Conservation (phyloP, 2,113 vertebrate species). For the Notothenia rossii region DNA sequence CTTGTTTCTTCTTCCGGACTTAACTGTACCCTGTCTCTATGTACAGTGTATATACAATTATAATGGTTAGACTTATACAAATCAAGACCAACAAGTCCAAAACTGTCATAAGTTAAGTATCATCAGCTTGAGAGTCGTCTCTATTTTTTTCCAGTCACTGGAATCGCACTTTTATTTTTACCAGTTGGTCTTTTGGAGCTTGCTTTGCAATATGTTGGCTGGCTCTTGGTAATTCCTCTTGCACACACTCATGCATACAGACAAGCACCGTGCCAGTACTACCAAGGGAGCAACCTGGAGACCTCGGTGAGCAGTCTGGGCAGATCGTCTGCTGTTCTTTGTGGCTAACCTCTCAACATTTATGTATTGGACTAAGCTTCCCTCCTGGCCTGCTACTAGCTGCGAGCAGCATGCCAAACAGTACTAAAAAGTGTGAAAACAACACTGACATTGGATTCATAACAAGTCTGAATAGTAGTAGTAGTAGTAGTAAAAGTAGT, state of each 20-base stretch:
- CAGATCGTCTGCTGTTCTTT: constrained; percentile 42
- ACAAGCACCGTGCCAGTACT: constrained; percentile 51
- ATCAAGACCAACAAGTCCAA: background rate
- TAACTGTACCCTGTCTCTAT: too few species aligned
- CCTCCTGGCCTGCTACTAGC: constrained; percentile 38
- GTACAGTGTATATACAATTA: background rate
- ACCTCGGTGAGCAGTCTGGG: constrained; percentile 54
- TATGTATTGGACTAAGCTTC: constrained; percentile 51
- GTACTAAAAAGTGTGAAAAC: constrained; percentile 54
- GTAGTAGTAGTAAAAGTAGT: background rate
- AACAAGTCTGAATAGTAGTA: constrained; percentile 8
- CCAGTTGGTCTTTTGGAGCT: constrained; percentile 52
- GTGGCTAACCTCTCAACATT: constrained; percentile 52
- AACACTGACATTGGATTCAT: constrained; percentile 29
- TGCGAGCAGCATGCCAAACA: constrained; percentile 56
- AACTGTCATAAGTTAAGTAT: background rate
- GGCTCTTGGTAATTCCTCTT: constrained; percentile 52
- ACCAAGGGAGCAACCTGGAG: constrained; percentile 62
- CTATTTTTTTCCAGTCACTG: constrained; percentile 30
- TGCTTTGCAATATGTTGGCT: constrained; percentile 43
- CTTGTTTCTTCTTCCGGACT: background rate
- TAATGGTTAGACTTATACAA: background rate
- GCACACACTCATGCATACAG: constrained; percentile 53
- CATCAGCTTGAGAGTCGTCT: constrained; percentile 4
- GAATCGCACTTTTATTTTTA: constrained; percentile 24